A percentile compares a stretch with the other conserved stretches of the same genome.
These are phyloP conservation scores for Nomada ferruginata DNA, from an alignment of 2,888 invertebrate genomes.

Conservation along the genomic window DNA sequence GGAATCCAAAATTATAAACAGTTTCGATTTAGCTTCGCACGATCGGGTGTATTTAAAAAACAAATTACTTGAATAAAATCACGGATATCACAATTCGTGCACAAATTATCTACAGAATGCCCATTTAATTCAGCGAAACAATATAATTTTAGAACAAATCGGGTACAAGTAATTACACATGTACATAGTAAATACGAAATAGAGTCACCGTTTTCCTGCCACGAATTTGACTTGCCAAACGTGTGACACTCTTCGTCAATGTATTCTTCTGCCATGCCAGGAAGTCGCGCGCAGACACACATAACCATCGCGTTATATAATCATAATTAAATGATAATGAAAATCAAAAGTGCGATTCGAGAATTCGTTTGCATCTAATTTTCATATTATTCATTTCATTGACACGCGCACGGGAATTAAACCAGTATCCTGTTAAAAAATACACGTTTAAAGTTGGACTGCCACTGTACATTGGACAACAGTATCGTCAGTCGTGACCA, in stretches of 20 bases:
- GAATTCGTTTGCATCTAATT: slow-evolving; percentile 21
- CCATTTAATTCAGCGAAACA: not conserved
- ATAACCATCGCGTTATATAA: too few relatives aligned
- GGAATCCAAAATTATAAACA: too few relatives aligned
- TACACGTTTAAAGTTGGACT: too few relatives aligned
- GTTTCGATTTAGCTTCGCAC: too few relatives aligned
- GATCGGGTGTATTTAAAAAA: not conserved
- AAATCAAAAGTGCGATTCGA: slow-evolving; percentile 11
- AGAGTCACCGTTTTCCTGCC: slow-evolving; percentile 42
- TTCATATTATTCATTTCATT: slow-evolving; percentile 10
- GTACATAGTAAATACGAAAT: slow-evolving; percentile 11
- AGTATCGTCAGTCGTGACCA: too few relatives aligned
- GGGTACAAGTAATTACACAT: slow-evolving; percentile 19
- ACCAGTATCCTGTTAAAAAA: too few relatives aligned
- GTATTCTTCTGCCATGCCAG: not conserved
- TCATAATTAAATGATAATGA: slow-evolving; percentile 44
- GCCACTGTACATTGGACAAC: too few relatives aligned
- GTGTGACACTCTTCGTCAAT: slow-evolving; percentile 48
- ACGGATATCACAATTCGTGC: not conserved
- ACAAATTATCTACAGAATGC: not conserved
- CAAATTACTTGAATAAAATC: not conserved
- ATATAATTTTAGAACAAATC: slow-evolving; percentile 17
- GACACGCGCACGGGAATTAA: too few relatives aligned
- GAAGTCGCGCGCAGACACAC: too few relatives aligned
- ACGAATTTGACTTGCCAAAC: slow-evolving; percentile 59